Conservation (phyloP, 1,140 invertebrate species). For the Stegodyphus dumicola region DNA sequence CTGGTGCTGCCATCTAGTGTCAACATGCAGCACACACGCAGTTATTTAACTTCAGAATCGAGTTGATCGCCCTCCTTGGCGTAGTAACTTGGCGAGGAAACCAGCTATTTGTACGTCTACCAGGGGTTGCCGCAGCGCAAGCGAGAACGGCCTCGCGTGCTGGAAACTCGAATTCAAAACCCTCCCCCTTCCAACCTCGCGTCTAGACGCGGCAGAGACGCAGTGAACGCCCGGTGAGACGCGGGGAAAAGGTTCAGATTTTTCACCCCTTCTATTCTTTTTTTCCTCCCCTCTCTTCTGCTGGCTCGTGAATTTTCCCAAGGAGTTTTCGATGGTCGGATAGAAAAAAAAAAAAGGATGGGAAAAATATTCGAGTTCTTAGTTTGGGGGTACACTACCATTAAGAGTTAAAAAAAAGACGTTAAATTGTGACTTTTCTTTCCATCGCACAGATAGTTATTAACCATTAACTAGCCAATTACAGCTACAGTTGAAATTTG, state of each 20-base stretch:
- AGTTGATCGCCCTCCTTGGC: constrained; percentile 13
- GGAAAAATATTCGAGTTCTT: not conserved
- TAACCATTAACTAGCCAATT: too few relatives aligned
- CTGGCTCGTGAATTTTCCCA: constrained; percentile 20
- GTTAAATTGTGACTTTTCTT: too few relatives aligned
- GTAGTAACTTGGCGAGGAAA: not conserved
- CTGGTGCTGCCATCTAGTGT: constrained; percentile 40
- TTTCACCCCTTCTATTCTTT: constrained; percentile 24
- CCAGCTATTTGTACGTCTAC: constrained; percentile 23
- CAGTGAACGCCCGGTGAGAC: constrained; percentile 48
- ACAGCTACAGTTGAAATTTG: too few relatives aligned
- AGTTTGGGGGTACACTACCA: too few relatives aligned
- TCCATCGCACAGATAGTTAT: too few relatives aligned
- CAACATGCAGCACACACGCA: not conserved
- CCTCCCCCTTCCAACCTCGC: constrained; percentile 10
- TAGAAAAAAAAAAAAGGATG: constrained; percentile 9
- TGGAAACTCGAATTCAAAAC: constrained; percentile 41
- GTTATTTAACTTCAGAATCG: constrained; percentile 42
- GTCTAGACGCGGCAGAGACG: constrained; percentile 54
- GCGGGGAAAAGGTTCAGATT: constrained; percentile 6
- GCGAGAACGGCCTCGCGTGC: constrained; percentile 42
- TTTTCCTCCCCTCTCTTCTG: not conserved
- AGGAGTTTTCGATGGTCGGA: constrained; percentile 21
- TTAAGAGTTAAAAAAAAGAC: too few relatives aligned
- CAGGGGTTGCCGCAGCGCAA: constrained; percentile 14